Conservation (phyloP, 92 coral and sea anemone genomes). For the Paragorgia papillata region DNA sequence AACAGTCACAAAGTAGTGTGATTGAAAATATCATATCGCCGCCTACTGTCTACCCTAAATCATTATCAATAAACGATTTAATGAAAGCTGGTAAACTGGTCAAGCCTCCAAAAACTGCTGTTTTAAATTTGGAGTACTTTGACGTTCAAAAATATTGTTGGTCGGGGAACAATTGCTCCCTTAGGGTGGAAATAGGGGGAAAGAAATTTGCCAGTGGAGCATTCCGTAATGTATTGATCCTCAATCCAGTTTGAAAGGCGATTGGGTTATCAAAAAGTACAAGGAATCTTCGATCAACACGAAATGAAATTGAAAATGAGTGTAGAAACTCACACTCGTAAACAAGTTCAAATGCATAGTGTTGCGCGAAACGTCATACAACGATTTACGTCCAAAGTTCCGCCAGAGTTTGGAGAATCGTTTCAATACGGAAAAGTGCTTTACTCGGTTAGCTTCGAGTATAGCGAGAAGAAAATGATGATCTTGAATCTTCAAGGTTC, state of each 20-base stretch:
- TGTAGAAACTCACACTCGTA: slow-evolving; percentile 34
- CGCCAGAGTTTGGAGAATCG: slow-evolving; percentile 33
- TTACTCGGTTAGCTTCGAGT: no score
- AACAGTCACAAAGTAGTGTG: no score
- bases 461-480: not conserved
- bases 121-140: not conserved
- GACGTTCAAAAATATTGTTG: slow-evolving; percentile 29
- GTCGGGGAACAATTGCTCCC: slow-evolving; percentile 21
- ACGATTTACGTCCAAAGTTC: slow-evolving; percentile 33
- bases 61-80: slow-evolving; percentile 5
- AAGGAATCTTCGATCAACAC: not conserved
- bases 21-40: not conserved
- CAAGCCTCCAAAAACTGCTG: not conserved
- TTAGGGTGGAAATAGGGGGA: slow-evolving; percentile 21
- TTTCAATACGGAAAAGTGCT: no score
- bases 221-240: slow-evolving; percentile 34
- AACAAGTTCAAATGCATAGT: slow-evolving; percentile 45
- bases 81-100: slow-evolving; percentile 22
- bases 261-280: slow-evolving; percentile 27
- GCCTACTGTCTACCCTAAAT: slow-evolving; percentile 10
- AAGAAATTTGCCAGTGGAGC: slow-evolving; percentile 44
- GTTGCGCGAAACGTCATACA: slow-evolving; percentile 33
- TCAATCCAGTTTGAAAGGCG: slow-evolving; percentile 33
- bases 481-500: not conserved
- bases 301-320: not conserved